A percentile compares a stretch with the other conserved stretches of the same genome.
Conservation (phyloP, 2,888 invertebrate genomes). For the Rhagium mordax region DNA sequence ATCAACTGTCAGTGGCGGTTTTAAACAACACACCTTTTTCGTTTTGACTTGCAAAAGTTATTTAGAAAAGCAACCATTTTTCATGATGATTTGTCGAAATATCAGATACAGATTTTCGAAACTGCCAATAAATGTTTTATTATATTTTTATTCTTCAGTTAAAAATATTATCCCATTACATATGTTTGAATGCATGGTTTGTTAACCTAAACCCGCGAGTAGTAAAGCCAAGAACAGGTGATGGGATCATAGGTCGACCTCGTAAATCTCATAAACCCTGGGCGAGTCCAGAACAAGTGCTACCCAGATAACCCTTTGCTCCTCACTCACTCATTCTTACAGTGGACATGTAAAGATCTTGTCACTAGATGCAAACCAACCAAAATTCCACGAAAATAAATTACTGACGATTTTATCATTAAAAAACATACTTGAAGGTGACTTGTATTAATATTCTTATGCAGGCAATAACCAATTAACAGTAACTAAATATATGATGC, state of each 20-base stretch:
- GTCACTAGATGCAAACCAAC: slow-evolving; percentile 52
- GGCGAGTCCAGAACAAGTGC: slow-evolving; percentile 66
- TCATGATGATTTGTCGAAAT: too few species aligned
- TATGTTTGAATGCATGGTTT: not conserved
- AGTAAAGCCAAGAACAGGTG: slow-evolving; percentile 53
- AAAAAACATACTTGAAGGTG: not conserved
- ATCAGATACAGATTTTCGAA: too few species aligned
- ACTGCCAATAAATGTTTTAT: too few species aligned
- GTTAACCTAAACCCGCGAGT: slow-evolving; percentile 1
- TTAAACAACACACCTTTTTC: too few species aligned
- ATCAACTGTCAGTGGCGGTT: too few species aligned
- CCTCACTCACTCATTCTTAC: slow-evolving; percentile 65
- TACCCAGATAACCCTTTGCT: slow-evolving; percentile 67
- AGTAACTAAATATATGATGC: too few species aligned
- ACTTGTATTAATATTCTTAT: not conserved
- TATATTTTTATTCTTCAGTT: not conserved
- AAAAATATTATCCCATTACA: not conserved
- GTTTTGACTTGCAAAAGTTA: too few species aligned
- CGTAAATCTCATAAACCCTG: slow-evolving; percentile 65
- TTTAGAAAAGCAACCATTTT: too few species aligned
- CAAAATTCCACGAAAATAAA: slow-evolving; percentile 43
- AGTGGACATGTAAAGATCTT: slow-evolving; percentile 64
- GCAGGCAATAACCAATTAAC: too few species aligned
- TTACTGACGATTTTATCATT: slow-evolving; percentile 21
- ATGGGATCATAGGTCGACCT: slow-evolving; percentile 65